Base-by-base conservation (phyloP, 1,140 invertebrate species). In the Apis cerana region DNA sequence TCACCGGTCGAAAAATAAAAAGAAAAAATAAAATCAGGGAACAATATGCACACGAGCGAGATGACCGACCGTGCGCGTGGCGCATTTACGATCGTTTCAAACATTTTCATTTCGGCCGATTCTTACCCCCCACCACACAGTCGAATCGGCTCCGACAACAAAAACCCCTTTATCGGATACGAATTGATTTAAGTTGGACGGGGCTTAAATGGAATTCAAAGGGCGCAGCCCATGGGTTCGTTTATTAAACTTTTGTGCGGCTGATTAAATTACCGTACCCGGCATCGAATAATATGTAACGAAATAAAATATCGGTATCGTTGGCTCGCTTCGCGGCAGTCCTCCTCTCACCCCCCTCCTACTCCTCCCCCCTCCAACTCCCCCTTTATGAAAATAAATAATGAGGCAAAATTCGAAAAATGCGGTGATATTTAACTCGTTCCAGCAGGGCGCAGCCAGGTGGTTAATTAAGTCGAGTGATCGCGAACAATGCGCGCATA, bases 231-330 rank as follows among this genome's bases (percentile, higher is more conserved):
- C 58, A 21, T 17, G 59, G 61, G 50, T 74, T 52, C 62, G 79
- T 75, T 75, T 81, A 81, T 75, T 81, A 75, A 81, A 81, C 58
- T 75, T 81, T 58, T 43, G 52, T 52, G 54, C n/a, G 23, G 50
- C 43, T 62, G 69, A 75, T 81, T 65, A 75, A 81, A 81, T 54
- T 58, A 56, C 33, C 61, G 48, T 43, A 48, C 17, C 17, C 71
- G 27, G 68, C 59, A 10, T 4, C 68, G 58, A 72, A 62, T 71
- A 72, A 72, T 27, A 64, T 80, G 77, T 72, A 72, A 64, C 58
- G 58, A 62, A 80, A 80, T 72, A 80, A 80, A 80, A 80, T 64
- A 62, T 5, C 23, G 43, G 11, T 76, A 76, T 61, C 77, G 54
- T 62, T 72, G 71, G 68, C 62, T 54, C 64, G 21, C 27, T 7